phyloP scores from a whole-genome alignment of 2,797 vertebrate species.

The Anguilla megastoma region DNA sequence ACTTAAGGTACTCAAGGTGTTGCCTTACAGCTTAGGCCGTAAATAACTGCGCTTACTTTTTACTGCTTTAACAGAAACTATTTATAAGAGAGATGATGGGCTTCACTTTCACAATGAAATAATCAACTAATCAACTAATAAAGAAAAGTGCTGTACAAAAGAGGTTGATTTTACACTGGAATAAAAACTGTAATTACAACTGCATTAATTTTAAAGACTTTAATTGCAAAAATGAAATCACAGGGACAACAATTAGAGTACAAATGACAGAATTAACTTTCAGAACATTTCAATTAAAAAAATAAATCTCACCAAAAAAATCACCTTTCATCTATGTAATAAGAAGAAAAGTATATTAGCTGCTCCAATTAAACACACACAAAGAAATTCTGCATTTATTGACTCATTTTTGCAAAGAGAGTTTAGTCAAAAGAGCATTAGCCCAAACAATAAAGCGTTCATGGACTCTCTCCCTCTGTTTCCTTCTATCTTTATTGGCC shows the following conservation, averaged over 20 bases:
- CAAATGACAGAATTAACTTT: neutral
- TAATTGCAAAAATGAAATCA: neutral
- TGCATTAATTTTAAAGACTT: neutral
- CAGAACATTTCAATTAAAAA: neutral
- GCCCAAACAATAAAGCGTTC: neutral
- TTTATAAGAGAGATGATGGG: neutral
- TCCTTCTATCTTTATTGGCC: neutral
- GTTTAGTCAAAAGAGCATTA: neutral
- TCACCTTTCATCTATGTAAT: neutral
- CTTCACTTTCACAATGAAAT: neutral
- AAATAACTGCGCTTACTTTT: neutral
- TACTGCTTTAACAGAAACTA: neutral
- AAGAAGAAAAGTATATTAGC: neutral
- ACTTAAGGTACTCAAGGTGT: neutral
- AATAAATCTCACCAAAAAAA: conserved; percentile 6
- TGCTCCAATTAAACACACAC: neutral
- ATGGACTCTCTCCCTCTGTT: neutral
- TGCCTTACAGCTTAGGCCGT: neutral
- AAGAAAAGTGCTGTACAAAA: neutral
- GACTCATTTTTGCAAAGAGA: neutral
- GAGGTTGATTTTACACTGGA: neutral
- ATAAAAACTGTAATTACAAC: neutral
- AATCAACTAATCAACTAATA: neutral
- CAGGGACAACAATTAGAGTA: neutral
- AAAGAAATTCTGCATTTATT: neutral